phyloP scores from a whole-genome alignment of 2,113 vertebrate species.

The Apteryx owenii region DNA sequence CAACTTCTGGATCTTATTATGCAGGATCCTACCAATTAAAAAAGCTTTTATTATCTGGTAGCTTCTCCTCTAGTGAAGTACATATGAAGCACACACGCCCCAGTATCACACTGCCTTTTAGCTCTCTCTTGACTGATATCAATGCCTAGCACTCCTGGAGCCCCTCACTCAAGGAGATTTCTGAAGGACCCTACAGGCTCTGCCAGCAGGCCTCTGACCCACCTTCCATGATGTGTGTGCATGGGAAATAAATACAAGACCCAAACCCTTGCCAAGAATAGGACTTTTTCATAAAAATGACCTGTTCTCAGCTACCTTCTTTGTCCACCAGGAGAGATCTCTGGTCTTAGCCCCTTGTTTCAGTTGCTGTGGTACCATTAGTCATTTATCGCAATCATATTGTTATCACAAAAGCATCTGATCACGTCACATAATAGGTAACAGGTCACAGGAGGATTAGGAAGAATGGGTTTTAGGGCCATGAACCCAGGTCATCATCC shows the following conservation, averaged over 20 bases:
- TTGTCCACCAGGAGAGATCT: background rate
- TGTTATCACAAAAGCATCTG: background rate
- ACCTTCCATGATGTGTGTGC: background rate
- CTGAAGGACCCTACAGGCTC: background rate
- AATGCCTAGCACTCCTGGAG: background rate
- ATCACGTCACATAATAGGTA: background rate
- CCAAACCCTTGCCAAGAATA: background rate
- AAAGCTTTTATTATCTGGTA: background rate
- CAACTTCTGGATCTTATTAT: background rate
- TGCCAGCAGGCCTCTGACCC: background rate
- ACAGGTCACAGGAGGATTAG: background rate
- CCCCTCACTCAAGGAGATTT: background rate
- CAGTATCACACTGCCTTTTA: background rate
- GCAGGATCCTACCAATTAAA: rapidly evolving
- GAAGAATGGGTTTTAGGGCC: background rate
- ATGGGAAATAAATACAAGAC: background rate
- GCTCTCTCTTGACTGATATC: background rate
- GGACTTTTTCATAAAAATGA: background rate
- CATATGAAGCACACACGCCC: background rate
- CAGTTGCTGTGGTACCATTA: background rate
- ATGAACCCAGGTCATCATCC: background rate
- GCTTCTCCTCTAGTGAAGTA: background rate
- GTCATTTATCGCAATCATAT: background rate
- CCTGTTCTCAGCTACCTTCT: background rate
- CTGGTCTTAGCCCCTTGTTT: background rate